Percentiles rank a stretch among this genome's conserved stretches.
phyloP scores from a whole-genome alignment of 2,888 invertebrate species.

The Sepioteuthis lessoniana region DNA sequence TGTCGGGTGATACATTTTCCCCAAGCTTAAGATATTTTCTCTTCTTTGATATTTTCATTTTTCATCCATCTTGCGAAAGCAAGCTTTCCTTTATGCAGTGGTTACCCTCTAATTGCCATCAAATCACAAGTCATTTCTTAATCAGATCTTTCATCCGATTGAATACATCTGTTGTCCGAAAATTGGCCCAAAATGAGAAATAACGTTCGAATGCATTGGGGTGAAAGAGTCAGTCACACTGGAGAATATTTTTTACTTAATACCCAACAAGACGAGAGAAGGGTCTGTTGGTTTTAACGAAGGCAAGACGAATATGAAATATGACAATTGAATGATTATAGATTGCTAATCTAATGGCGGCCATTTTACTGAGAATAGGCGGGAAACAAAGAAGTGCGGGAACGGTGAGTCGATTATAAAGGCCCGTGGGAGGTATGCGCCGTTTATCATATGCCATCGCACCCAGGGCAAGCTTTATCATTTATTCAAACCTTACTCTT shows the following conservation, averaged over 20 bases:
- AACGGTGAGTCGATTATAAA: neutral
- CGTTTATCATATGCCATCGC: neutral
- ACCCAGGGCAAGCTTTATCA: neutral
- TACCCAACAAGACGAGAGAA: neutral
- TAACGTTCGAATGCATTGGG: neutral
- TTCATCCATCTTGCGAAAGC: neutral
- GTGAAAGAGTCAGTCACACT: neutral
- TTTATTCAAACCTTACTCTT: neutral
- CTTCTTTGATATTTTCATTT: neutral
- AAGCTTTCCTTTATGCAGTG: neutral
- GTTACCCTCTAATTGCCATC: neutral
- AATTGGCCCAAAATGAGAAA: neutral
- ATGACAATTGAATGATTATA: constrained; percentile 23
- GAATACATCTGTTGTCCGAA: neutral
- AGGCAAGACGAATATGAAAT: neutral
- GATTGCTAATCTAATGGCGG: neutral
- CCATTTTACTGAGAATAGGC: neutral
- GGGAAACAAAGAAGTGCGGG: neutral
- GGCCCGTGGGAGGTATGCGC: neutral
- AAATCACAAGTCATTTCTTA: neutral
- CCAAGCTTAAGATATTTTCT: no score
- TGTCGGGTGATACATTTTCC: no score
- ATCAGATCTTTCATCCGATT: neutral
- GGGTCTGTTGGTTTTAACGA: neutral
- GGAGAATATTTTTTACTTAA: neutral